Evolutionary conservation across 2,888 invertebrate species (phyloP).

Genomic region (Catocala sponsa): DNA sequence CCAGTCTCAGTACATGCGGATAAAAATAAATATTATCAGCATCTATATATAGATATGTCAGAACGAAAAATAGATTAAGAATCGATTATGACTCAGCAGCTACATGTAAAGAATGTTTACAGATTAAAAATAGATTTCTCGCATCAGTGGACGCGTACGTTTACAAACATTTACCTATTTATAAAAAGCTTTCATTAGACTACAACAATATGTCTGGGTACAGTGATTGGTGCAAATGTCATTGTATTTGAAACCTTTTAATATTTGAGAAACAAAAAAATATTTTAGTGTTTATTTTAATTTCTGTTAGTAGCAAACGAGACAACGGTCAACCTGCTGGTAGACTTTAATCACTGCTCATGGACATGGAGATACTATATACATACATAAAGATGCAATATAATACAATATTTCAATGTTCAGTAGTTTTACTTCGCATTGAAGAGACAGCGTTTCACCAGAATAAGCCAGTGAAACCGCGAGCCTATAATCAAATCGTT

Average conservation of each 20-base stretch:
- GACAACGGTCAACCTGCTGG: too few relatives aligned
- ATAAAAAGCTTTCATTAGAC: constrained; percentile 18
- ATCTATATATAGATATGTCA: constrained; percentile 29
- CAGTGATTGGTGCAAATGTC: neutral
- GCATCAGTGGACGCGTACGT: constrained; percentile 34
- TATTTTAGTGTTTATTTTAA: too few relatives aligned
- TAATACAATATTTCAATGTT: too few relatives aligned
- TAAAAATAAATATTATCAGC: neutral
- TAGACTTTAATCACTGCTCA: too few relatives aligned
- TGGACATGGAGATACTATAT: too few relatives aligned
- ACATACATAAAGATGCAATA: too few relatives aligned
- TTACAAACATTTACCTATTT: constrained; percentile 28
- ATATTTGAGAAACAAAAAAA: too few relatives aligned
- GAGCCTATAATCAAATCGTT: constrained; percentile 61
- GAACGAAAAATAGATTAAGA: constrained; percentile 31
- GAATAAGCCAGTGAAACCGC: constrained; percentile 43
- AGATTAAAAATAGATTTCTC: constrained; percentile 46
- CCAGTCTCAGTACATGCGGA: too few relatives aligned
- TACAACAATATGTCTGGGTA: neutral
- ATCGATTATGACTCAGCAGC: constrained; percentile 40
- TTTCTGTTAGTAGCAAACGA: too few relatives aligned
- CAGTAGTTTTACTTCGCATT: too few relatives aligned
- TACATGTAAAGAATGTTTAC: constrained; percentile 23
- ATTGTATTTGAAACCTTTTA: neutral
- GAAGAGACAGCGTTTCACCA: constrained; percentile 5